Percentiles rank a stretch among this genome's conserved stretches.
phyloP scores from a whole-genome alignment of 2,888 invertebrate genomes.

The Druceiella hillmani region DNA sequence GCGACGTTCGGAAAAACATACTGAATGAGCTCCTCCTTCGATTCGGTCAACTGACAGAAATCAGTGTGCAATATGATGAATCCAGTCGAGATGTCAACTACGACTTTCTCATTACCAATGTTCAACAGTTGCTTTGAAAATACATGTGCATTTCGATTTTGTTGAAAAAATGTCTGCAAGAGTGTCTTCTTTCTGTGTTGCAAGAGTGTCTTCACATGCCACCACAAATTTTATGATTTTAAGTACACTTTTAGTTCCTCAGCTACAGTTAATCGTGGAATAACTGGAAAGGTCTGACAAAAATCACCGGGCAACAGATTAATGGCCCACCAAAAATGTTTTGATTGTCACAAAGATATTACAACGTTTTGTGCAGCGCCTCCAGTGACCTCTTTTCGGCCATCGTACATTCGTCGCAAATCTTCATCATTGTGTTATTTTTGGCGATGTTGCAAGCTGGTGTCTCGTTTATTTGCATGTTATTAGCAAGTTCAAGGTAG shows the following conservation, averaged over 20 bases:
- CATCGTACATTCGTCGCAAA: conserved; percentile 7
- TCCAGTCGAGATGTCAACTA: conserved; percentile 19
- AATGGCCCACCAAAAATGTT: conserved; percentile 14
- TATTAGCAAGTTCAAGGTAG: conserved; percentile 25
- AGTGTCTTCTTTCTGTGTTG: conserved; percentile 25
- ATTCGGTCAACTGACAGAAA: conserved; percentile 24
- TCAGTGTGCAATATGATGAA: conserved; percentile 24
- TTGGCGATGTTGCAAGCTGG: conserved; percentile 2
- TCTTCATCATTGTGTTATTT: conserved; percentile 5
- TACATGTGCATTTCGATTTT: conserved; percentile 25
- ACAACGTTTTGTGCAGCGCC: conserved; percentile 4
- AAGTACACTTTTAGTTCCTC: conserved; percentile 4
- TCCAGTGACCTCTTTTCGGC: conserved; percentile 5
- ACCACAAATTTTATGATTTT: conserved; percentile 18
- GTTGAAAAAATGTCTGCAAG: conserved; percentile 24
- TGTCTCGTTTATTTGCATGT: conserved; percentile 1
- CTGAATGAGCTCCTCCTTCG: conserved; percentile 18
- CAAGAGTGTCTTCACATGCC: conserved; percentile 21
- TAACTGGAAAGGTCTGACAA: conserved; percentile 17
- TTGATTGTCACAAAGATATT: conserved; percentile 5
- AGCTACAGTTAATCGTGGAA: conserved; percentile 4
- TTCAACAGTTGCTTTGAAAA: conserved; percentile 26
- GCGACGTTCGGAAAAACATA: conserved; percentile 19
- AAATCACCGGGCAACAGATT: conserved; percentile 17
- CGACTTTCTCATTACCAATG: conserved; percentile 25